Evolutionary conservation across 2,113 vertebrate species (phyloP).

Genomic region (Aphyosemion australe): DNA sequence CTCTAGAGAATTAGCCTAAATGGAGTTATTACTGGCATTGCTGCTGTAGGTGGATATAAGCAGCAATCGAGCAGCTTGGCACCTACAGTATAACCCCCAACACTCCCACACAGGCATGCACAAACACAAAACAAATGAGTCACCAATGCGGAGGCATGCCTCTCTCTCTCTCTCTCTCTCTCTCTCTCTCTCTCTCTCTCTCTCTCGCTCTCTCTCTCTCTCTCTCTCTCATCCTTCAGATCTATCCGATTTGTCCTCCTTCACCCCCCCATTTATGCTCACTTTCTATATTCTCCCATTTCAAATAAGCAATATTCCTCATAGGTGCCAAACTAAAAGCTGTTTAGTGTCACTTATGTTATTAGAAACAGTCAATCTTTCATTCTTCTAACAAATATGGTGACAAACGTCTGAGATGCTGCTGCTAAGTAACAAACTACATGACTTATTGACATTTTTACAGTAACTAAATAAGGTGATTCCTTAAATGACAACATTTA

Average conservation of each 20-base stretch:
- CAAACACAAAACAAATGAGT: slow-evolving; percentile 77
- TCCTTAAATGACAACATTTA: neutral
- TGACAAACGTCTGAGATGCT: neutral
- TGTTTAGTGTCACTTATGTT: slow-evolving; percentile 13
- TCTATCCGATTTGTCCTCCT: slow-evolving; percentile 34
- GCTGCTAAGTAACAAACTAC: neutral
- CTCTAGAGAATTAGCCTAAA: slow-evolving; percentile 70
- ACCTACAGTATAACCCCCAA: slow-evolving; percentile 66
- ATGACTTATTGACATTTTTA: slow-evolving; percentile 1
- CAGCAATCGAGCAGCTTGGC: slow-evolving; percentile 71
- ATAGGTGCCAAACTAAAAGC: slow-evolving; percentile 15
- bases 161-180: slow-evolving; percentile 41
- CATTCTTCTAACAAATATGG: neutral
- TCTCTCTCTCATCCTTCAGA: slow-evolving; percentile 36
- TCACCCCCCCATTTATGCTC: slow-evolving; percentile 42
- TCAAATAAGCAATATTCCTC: slow-evolving; percentile 26
- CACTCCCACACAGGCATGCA: slow-evolving; percentile 71
- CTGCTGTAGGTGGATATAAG: slow-evolving; percentile 74
- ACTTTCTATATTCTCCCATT: neutral
- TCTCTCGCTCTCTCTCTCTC: neutral
- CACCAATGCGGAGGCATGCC: slow-evolving; percentile 70
- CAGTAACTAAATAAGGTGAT: neutral
- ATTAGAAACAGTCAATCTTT: slow-evolving; percentile 1
- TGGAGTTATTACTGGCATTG: slow-evolving; percentile 71
- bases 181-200: slow-evolving; percentile 47